phyloP scores from a whole-genome alignment of 1,140 invertebrate species.

The Bemisia tabaci region DNA sequence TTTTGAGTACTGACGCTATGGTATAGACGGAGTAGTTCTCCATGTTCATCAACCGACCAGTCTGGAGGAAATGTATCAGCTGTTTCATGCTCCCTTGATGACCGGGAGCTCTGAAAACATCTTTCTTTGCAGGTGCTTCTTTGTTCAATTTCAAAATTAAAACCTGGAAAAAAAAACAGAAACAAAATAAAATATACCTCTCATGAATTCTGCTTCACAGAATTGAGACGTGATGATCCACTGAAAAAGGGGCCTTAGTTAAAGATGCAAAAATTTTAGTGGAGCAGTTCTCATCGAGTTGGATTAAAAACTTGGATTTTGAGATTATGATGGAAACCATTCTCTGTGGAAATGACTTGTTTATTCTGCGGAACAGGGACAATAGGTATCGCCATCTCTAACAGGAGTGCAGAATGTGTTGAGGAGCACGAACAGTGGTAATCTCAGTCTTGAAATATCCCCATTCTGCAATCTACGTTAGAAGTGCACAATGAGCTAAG shows the following conservation, averaged over 20 bases:
- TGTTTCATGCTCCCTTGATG: slow-evolving; percentile 93
- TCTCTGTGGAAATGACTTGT: no score
- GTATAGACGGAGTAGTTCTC: slow-evolving; percentile 97
- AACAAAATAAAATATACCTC: slow-evolving; percentile 9
- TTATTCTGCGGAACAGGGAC: no score
- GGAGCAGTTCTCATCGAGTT: no score
- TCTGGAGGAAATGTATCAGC: slow-evolving; percentile 85
- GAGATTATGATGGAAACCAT: no score
- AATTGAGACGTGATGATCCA: neutral
- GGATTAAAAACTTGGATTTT: no score
- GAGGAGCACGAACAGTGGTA: no score
- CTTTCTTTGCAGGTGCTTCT: slow-evolving; percentile 79
- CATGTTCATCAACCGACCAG: slow-evolving; percentile 91
- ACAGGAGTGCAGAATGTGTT: no score
- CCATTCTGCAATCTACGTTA: no score
- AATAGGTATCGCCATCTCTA: no score
- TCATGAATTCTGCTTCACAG: slow-evolving; percentile 15
- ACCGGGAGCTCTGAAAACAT: slow-evolving; percentile 87
- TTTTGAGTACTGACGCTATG: slow-evolving; percentile 93
- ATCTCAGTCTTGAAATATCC: no score
- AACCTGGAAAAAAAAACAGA: slow-evolving; percentile 41
- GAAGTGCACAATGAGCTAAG: no score
- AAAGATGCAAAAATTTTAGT: slow-evolving; percentile 3
- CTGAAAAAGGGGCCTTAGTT: neutral
- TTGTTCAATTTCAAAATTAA: slow-evolving; percentile 88